Evolutionary conservation across 2,797 vertebrate species (phyloP).

Genomic region (Galagoides demidoff): DNA sequence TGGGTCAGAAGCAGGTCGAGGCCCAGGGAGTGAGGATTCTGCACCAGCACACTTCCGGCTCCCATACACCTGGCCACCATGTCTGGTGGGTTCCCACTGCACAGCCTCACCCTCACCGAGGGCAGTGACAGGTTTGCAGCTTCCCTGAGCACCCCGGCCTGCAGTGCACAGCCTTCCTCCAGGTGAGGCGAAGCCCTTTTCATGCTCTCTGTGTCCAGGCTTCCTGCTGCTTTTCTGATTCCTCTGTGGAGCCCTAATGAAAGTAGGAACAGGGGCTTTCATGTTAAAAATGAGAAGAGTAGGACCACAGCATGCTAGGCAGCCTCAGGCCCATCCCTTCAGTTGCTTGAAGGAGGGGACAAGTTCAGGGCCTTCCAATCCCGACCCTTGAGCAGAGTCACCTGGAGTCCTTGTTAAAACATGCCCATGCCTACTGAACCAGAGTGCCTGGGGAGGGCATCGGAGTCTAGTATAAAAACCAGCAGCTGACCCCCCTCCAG

Average conservation of each 20-base stretch:
- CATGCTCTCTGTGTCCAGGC: fast-evolving
- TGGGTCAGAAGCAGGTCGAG: neutral
- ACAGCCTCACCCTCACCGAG: neutral
- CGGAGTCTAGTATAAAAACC: neutral
- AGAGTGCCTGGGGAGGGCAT: too few relatives aligned
- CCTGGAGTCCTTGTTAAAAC: neutral
- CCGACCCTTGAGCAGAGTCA: neutral
- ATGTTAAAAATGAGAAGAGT: neutral
- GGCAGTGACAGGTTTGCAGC: neutral
- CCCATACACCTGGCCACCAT: neutral
- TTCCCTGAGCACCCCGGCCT: neutral
- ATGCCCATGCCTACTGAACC: neutral
- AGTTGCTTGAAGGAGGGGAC: neutral
- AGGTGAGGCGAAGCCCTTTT: neutral
- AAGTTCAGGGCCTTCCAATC: neutral
- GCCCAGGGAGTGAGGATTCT: neutral
- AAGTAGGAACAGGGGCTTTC: neutral
- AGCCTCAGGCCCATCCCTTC: neutral
- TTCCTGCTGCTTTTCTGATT: too few relatives aligned
- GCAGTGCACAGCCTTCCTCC: neutral
- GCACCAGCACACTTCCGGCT: neutral
- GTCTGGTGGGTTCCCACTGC: neutral
- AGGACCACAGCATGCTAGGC: neutral
- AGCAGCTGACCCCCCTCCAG: neutral
- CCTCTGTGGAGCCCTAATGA: too few relatives aligned